Evolutionary conservation across 2,113 vertebrate species (phyloP).

Genomic region (Microtus oregoni): DNA sequence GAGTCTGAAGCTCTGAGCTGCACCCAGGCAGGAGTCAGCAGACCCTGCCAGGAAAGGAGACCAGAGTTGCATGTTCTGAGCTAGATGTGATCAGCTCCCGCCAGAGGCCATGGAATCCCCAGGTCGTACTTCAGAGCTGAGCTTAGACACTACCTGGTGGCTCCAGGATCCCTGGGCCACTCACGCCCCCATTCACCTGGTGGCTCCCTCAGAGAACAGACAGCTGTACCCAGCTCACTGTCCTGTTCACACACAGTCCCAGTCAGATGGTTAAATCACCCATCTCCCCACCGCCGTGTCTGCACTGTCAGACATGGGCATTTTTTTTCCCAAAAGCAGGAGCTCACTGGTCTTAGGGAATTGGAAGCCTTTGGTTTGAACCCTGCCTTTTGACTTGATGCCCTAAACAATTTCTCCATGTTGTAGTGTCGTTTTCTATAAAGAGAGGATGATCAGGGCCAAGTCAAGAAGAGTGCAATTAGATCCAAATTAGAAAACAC

Average conservation of each 20-base stretch:
- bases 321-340: neutral
- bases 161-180: no score
- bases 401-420: neutral
- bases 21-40: neutral
- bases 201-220: neutral
- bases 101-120: neutral
- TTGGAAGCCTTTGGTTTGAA: neutral
- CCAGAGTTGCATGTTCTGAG: neutral
- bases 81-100: neutral
- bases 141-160: accelerated
- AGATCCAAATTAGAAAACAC: neutral
- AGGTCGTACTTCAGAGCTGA: neutral
- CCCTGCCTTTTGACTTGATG: neutral
- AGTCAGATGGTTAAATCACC: no score
- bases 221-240: no score
- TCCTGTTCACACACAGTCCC: neutral
- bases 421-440: neutral
- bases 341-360: neutral
- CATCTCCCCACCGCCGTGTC: neutral
- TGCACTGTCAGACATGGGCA: neutral
- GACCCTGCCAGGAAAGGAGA: accelerated
- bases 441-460: neutral
- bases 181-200: neutral
- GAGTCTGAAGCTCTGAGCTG: neutral
- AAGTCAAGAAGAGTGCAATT: neutral